phyloP scores from a whole-genome alignment of 2,113 vertebrate species.

The Pleuronectes platessa region DNA sequence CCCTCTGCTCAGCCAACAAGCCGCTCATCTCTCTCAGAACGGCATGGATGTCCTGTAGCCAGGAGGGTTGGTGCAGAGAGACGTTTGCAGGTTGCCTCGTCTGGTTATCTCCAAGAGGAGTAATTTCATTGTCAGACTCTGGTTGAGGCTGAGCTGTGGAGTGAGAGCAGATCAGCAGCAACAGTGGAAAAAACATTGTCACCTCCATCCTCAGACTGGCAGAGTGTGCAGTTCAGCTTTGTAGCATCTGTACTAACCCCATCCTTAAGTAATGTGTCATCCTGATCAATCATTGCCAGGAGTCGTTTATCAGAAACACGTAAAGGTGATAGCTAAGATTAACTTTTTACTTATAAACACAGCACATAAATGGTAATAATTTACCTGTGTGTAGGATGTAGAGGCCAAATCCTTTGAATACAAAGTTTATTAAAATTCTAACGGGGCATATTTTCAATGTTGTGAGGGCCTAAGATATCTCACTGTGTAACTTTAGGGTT shows the following conservation, averaged over 20 bases:
- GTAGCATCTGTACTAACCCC: background rate
- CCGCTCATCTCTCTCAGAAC: constrained; percentile 58
- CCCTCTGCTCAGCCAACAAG: constrained; percentile 42
- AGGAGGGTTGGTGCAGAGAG: background rate
- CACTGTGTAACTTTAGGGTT: background rate
- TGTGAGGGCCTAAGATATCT: too few relatives aligned
- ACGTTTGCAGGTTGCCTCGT: background rate
- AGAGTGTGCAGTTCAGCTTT: background rate
- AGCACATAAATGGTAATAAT: background rate
- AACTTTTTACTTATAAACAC: background rate
- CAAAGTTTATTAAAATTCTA: background rate
- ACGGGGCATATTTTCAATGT: too few relatives aligned
- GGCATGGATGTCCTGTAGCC: constrained; percentile 41
- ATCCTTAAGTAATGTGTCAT: constrained; percentile 27
- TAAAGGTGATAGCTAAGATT: background rate
- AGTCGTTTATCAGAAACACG: background rate
- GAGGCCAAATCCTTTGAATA: background rate
- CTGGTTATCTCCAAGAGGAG: background rate
- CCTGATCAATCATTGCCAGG: constrained; percentile 32
- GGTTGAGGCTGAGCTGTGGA: constrained; percentile 9
- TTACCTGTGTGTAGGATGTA: background rate
- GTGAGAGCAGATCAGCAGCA: constrained; percentile 39
- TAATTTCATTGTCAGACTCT: constrained; percentile 18
- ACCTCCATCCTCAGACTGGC: constrained; percentile 14
- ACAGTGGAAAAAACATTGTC: constrained; percentile 1